A percentile compares a stretch with the other conserved stretches of the same genome.
Conservation (phyloP, 35 echinoderm and acorn worm genomes). For the Diadema setosum region DNA sequence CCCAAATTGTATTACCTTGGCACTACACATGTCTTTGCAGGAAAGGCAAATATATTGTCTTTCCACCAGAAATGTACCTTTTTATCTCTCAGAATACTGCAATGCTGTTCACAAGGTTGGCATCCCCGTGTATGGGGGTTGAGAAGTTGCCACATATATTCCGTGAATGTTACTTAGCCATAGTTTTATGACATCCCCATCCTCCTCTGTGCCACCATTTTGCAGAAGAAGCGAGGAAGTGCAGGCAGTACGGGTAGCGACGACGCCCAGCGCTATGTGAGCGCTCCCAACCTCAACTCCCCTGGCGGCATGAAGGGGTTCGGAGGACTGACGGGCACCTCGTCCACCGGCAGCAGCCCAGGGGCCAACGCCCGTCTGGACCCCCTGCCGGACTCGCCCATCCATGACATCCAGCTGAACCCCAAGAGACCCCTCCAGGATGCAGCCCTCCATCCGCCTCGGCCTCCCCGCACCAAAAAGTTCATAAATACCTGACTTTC, state of each 20-base stretch:
- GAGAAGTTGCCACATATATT: too few species aligned
- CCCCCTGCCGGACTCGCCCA: constrained; percentile 83
- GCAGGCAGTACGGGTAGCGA: too few species aligned
- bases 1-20: too few species aligned
- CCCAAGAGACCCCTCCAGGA: constrained; percentile 79
- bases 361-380: constrained; percentile 51
- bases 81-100: too few species aligned
- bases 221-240: constrained; percentile 52
- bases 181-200: too few species aligned
- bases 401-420: constrained; percentile 88
- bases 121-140: too few species aligned
- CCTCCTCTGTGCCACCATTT: too few species aligned
- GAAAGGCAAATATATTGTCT: too few species aligned
- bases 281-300: constrained; percentile 76
- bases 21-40: too few species aligned
- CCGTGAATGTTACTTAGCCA: too few species aligned
- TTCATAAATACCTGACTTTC: constrained; percentile 76
- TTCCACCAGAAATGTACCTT: too few species aligned
- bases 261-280: constrained; percentile 64
- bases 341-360: neutral
- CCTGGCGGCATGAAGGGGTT: neutral
- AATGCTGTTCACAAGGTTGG: too few species aligned
- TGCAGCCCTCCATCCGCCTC: neutral
- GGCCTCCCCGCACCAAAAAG: constrained; percentile 37
- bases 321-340: neutral